Conservation (phyloP, 2,113 vertebrate genomes). For the Cyanoramphus novaezelandiae region DNA sequence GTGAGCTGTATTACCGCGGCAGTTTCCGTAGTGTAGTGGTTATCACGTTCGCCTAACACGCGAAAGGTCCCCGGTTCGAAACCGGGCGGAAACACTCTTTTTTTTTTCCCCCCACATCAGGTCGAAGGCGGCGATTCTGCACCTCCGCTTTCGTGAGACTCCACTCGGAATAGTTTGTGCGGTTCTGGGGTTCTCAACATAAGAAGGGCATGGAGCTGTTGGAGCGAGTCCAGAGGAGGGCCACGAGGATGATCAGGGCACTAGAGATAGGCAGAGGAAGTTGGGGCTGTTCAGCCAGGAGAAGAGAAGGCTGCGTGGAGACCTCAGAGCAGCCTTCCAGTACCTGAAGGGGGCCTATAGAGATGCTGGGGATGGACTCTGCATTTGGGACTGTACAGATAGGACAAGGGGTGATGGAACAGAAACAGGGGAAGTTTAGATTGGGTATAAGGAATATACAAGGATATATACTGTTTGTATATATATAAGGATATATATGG, state of each 20-base stretch:
- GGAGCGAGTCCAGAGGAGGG: not conserved
- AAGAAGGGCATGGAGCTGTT: not conserved
- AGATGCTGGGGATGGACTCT: not conserved
- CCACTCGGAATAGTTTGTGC: not conserved
- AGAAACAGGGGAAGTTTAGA: not conserved
- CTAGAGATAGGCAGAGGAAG: not conserved
- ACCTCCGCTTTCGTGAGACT: not conserved
- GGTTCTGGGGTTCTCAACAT: not conserved
- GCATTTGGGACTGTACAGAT: not conserved
- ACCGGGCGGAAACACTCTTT: constrained; percentile 39
- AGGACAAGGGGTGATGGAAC: not conserved
- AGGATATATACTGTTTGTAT: not conserved
- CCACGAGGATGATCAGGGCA: not conserved
- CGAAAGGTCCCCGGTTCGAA: constrained; percentile 64
- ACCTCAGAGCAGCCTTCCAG: not conserved
- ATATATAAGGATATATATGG: not conserved
- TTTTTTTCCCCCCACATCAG: not conserved
- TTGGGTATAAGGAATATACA: not conserved
- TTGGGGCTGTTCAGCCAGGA: not conserved
- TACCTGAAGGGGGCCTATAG: not conserved
- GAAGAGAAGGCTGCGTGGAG: not conserved
- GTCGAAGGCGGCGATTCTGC: not conserved
- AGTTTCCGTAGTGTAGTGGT: constrained; percentile 67
- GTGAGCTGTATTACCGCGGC: too few species aligned
- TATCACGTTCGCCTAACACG: constrained; percentile 65